A percentile compares a stretch with the other conserved stretches of the same genome.
These are phyloP conservation scores for Mohoua ochrocephala DNA, from an alignment of 2,113 vertebrate species.

Conservation along the genomic window DNA sequence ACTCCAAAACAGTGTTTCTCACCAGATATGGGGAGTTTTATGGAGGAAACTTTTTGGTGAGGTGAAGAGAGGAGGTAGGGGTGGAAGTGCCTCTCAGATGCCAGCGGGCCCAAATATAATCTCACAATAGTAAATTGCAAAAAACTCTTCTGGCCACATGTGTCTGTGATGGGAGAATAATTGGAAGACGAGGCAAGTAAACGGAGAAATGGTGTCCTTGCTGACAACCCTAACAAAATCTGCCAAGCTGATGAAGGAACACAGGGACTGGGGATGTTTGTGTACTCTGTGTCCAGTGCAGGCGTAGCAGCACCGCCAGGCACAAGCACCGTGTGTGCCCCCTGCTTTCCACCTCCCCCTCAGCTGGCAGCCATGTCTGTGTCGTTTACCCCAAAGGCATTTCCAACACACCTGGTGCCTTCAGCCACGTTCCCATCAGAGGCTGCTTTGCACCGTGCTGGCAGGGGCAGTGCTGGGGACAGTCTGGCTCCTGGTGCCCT, in stretches of 20 bases:
- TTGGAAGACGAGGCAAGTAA: neutral
- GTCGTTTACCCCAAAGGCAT: neutral
- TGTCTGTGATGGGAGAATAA: neutral
- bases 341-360: neutral
- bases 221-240: neutral
- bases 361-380: neutral
- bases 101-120: neutral
- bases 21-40: neutral
- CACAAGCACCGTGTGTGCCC: fast-evolving
- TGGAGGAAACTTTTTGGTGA: neutral
- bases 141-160: neutral
- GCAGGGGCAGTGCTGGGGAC: neutral
- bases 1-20: neutral
- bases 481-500: neutral
- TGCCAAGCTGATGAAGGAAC: neutral
- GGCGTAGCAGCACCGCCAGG: neutral
- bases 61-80: neutral
- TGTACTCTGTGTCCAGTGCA: neutral
- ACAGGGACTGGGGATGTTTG: neutral
- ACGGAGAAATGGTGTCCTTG: neutral
- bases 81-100: neutral
- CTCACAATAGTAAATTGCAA: neutral
- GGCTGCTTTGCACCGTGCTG: neutral
- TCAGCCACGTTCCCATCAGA: fast-evolving
- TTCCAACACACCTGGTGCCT: neutral